Evolutionary conservation across 2,113 vertebrate species (phyloP).

Genomic region (Scytalopus superciliaris): DNA sequence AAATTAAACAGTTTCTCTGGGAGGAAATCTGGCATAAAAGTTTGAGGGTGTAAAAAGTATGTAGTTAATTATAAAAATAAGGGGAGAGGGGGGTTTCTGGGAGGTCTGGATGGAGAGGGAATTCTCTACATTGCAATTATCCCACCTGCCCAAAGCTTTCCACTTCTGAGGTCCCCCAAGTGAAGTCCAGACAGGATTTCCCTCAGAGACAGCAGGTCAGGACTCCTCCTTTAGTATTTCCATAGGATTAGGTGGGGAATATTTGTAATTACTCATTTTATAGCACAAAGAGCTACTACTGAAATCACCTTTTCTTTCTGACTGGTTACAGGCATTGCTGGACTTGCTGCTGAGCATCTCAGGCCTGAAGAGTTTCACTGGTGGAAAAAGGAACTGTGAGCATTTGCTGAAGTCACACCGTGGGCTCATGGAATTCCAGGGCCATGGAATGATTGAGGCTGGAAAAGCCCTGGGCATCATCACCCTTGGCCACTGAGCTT

Average conservation of each 20-base stretch:
- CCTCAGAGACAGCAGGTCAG: background rate
- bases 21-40: background rate
- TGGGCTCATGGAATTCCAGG: background rate
- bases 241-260: background rate
- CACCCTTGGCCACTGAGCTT: background rate
- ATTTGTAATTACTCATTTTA: background rate
- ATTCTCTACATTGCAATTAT: background rate
- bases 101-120: background rate
- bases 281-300: background rate
- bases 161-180: background rate
- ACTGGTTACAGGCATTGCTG: background rate
- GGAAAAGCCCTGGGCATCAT: background rate
- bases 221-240: background rate
- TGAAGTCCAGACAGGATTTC: constrained; percentile 3
- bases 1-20: background rate
- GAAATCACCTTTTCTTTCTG: background rate
- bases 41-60: no score
- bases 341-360: background rate
- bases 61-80: no score
- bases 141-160: background rate
- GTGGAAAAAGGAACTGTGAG: background rate
- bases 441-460: background rate
- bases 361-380: background rate
- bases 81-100: background rate
- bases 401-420: background rate